A percentile compares a stretch with the other conserved stretches of the same genome.
phyloP scores from a whole-genome alignment of 2,113 vertebrate genomes.

The Lasiurus cinereus region DNA sequence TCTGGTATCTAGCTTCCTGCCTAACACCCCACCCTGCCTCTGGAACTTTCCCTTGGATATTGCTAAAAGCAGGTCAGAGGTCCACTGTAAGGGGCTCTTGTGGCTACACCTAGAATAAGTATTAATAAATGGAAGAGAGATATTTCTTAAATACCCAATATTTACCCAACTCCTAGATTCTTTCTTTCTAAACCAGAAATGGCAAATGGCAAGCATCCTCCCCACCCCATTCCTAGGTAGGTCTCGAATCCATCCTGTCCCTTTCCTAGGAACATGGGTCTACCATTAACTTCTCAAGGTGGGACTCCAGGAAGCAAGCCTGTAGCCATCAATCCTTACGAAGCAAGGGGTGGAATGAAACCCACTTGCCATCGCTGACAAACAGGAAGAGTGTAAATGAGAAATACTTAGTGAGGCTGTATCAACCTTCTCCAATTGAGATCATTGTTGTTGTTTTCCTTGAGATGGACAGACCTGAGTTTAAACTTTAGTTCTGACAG shows the following conservation, averaged over 20 bases:
- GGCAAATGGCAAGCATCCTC: background rate
- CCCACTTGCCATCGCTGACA: background rate
- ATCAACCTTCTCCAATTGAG: background rate
- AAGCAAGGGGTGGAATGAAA: constrained; percentile 41
- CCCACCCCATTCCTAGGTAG: background rate
- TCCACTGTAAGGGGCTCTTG: background rate
- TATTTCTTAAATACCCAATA: background rate
- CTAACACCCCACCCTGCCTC: background rate
- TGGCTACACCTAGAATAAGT: background rate
- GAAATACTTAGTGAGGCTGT: background rate
- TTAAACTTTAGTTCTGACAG: background rate
- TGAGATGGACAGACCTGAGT: background rate
- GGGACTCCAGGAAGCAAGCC: background rate
- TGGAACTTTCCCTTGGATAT: background rate
- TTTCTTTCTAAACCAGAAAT: constrained; percentile 46
- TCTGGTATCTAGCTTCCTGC: background rate
- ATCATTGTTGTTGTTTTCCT: background rate
- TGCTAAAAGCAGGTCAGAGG: background rate
- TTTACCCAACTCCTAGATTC: background rate
- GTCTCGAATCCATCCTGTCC: background rate
- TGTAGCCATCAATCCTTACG: background rate
- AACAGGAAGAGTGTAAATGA: background rate
- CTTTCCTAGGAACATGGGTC: constrained; percentile 36
- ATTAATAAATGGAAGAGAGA: background rate
- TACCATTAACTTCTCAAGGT: constrained; percentile 16